Percentiles rank a stretch among this genome's conserved stretches.
Conservation (phyloP, 64 coral and sea anemone genomes). For the Montipora foliosa region DNA sequence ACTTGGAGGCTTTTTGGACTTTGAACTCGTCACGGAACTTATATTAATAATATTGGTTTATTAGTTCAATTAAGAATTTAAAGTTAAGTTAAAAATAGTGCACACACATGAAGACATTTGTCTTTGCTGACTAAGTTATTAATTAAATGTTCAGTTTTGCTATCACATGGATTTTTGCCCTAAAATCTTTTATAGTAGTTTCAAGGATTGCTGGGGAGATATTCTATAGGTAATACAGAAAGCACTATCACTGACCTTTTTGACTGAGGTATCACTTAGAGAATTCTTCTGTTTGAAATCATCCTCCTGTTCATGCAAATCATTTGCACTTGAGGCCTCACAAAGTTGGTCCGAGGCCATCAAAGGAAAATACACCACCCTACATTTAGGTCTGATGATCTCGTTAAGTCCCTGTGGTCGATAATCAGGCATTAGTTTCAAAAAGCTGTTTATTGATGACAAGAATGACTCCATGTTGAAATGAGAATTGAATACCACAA, state of each 20-base stretch:
- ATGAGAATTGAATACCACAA: slow-evolving; percentile 89
- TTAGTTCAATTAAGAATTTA: too few species aligned
- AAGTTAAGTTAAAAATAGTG: too few species aligned
- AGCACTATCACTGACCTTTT: neutral
- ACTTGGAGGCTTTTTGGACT: too few species aligned
- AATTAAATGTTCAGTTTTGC: too few species aligned
- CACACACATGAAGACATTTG: too few species aligned
- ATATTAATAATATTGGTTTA: too few species aligned
- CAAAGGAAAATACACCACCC: slow-evolving; percentile 88
- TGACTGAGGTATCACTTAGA: neutral
- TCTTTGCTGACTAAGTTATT: too few species aligned
- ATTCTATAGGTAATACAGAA: neutral
- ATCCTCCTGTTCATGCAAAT: neutral
- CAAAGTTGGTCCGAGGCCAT: neutral
- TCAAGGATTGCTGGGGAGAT: too few species aligned
- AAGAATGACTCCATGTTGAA: slow-evolving; percentile 98
- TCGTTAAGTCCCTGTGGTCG: slow-evolving; percentile 78
- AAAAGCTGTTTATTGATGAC: slow-evolving; percentile 79
- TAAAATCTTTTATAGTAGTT: too few species aligned
- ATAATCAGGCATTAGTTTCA: slow-evolving; percentile 93
- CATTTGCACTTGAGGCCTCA: neutral
- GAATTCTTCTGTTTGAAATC: neutral
- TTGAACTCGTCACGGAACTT: too few species aligned
- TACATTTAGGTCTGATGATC: slow-evolving; percentile 82
- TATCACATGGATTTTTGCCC: too few species aligned